Base-by-base conservation (phyloP, 2,888 invertebrate species). In the Agrotis clavis region DNA sequence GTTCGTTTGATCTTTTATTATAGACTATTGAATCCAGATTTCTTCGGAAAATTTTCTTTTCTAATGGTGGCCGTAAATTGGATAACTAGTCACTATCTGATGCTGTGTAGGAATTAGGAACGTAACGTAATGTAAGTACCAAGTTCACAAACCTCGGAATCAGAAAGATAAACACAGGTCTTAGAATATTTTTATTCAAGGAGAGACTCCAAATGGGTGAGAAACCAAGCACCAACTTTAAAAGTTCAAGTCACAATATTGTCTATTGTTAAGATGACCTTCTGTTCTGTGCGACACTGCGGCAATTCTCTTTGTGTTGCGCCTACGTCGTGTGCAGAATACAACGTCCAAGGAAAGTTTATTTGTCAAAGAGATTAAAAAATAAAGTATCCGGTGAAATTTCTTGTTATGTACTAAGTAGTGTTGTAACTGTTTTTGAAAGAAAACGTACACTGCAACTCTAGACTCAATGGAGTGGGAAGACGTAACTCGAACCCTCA, bases 301-400 rank as follows among this genome's bases (percentile, higher is more conserved):
- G 79, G 18, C 48, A 21, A 25, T 59, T 53, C 53, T 64, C 79
- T 79, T 77, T 84, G 85, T 78, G 59, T 59, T 74, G 75, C 69
- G 75, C 75, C 66, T 63, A 56, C 72, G 66, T 41, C 76, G 81
- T 77, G 86, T 67, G 35, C 74, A 62, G 85, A 85, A 87, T 83
- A 84, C 79, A 48, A 79, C 59, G 53, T 11, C 41, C 71, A 81
- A 88, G 75, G 89, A 89, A 89, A 87, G 87, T 86, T 78, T 81
- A 80, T 77, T 77, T 80, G 75, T 79, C 73, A 74, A 82, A 80
- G 85, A 78, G 81, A 79, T 82, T 30, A 78, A 66, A 73, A 67
- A 67, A 82, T 84, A 79, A 79, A 74, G 48, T 57, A 68, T 80
- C 45, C 67, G 83, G 86, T 75, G 87, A 86, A 86, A 86, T 80